Evolutionary conservation across 2,888 invertebrate genomes (phyloP).

Genomic region (Ptilodon capucinus): DNA sequence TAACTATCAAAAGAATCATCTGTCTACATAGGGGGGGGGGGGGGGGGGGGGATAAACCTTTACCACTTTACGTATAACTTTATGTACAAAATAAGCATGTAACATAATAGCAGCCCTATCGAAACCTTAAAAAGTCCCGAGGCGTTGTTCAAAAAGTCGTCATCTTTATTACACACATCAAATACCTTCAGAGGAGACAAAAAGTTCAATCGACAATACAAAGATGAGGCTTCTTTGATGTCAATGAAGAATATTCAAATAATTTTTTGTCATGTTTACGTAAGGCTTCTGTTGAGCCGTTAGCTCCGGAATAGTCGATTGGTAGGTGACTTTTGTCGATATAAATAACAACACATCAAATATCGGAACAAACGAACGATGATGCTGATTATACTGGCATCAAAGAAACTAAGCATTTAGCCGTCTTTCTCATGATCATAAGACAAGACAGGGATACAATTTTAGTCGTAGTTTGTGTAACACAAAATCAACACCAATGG

Average conservation of each 20-base stretch:
- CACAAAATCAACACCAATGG: no score
- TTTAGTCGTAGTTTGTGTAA: no score
- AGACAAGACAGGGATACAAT: no score
- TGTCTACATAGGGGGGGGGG: no score
- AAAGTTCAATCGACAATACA: slow-evolving; percentile 41
- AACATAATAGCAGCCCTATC: slow-evolving; percentile 19
- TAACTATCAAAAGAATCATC: no score
- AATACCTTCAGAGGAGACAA: slow-evolving; percentile 35
- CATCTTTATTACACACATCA: slow-evolving; percentile 47
- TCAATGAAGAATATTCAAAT: slow-evolving; percentile 27
- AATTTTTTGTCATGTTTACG: slow-evolving; percentile 22
- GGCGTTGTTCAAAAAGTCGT: slow-evolving; percentile 40
- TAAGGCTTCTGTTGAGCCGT: slow-evolving; percentile 2
- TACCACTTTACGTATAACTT: neutral
- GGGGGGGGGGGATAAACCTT: no score
- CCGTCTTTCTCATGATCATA: no score
- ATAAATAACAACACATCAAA: neutral
- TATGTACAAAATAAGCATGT: slow-evolving; percentile 21
- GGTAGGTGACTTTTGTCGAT: neutral
- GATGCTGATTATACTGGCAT: no score
- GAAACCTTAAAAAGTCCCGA: slow-evolving; percentile 44
- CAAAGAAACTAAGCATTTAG: no score
- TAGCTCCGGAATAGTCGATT: neutral
- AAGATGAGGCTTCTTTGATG: slow-evolving; percentile 35
- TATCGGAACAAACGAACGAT: no score